Percentiles rank a stretch among this genome's conserved stretches.
phyloP scores from a whole-genome alignment of 2,888 invertebrate genomes.

The Eupithecia subfuscata region DNA sequence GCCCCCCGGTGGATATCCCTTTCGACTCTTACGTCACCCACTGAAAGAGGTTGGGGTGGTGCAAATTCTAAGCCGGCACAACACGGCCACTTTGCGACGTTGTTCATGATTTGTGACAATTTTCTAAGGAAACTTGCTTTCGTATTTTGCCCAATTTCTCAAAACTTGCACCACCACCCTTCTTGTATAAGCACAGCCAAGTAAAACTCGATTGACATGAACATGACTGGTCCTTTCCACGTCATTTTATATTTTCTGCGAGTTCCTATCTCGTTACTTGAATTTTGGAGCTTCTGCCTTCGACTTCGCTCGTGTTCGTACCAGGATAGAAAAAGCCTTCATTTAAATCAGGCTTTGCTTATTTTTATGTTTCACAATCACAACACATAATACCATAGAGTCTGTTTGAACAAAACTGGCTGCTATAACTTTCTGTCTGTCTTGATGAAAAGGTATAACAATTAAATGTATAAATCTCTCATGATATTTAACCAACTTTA shows the following conservation, averaged over 20 bases:
- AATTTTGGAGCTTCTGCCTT: neutral
- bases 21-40: too few relatives aligned
- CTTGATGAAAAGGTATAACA: neutral
- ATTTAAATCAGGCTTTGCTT: neutral
- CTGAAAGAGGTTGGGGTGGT: too few relatives aligned
- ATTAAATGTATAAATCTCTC: neutral
- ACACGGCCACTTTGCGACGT: too few relatives aligned
- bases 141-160: neutral
- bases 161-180: constrained; percentile 20
- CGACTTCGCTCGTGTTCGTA: neutral
- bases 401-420: too few relatives aligned
- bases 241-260: constrained; percentile 69
- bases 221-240: constrained; percentile 63
- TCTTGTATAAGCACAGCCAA: constrained; percentile 49
- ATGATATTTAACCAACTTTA: neutral
- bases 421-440: neutral
- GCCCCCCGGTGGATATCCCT: too few relatives aligned
- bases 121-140: neutral
- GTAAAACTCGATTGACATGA: constrained; percentile 74
- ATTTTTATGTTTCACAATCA: too few relatives aligned
- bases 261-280: constrained; percentile 58
- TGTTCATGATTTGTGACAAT: neutral
- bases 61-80: too few relatives aligned
- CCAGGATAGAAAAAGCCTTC: neutral
- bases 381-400: too few relatives aligned